Base-by-base conservation (phyloP, 2,113 vertebrate genomes). In the Dromiciops gliroides region DNA sequence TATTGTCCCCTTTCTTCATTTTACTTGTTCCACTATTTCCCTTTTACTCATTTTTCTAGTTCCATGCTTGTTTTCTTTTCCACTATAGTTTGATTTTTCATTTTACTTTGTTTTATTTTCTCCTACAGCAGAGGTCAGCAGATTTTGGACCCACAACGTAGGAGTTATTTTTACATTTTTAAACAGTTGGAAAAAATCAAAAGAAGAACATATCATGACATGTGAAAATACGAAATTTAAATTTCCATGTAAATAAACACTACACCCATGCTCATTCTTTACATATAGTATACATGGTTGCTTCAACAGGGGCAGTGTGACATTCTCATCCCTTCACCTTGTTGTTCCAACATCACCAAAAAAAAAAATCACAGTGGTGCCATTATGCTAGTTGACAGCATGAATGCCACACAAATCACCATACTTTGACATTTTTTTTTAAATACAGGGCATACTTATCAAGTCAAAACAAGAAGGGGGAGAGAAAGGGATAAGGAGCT, bases 51-150 rank as follows among this genome's bases (percentile, higher is more conserved):
- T 88, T 53, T 90, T 44, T 53, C 89, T n/a, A 95, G 48, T 23
- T 91, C 48, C 52, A 51, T 92, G 92, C 47, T 94, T 56, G 51
- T 89, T 51, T 93, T 89, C 48, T 47, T 92, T 93, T 37, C 52
- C 53, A 91, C 48, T 48, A 44, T 8, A 19, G 1, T 22, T 22
- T 44, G 12, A 6, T 75, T 83, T 83, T 67, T 67, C 26, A 12
- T 31, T 67, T 83, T 4, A 0, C 23, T 83, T 75, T n/a, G 14
- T 75, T 75, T 83, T 83, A 11, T 83, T 83, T 83, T 83, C 37
- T 75, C 37, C 67, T 44, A 83, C 16, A 83, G n/a, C 67, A 83
- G 16, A 83, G 37, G 19, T 83, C 37, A 22, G 37, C 3, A 83
- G 22, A 83, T 2, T 83, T 8, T 19, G 16, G 37, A 8, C 67